Percentiles rank a stretch among this genome's conserved stretches.
These are phyloP conservation scores for Trissolcus brochymenae DNA, from an alignment of 2,888 invertebrate species.

Conservation along the genomic window DNA sequence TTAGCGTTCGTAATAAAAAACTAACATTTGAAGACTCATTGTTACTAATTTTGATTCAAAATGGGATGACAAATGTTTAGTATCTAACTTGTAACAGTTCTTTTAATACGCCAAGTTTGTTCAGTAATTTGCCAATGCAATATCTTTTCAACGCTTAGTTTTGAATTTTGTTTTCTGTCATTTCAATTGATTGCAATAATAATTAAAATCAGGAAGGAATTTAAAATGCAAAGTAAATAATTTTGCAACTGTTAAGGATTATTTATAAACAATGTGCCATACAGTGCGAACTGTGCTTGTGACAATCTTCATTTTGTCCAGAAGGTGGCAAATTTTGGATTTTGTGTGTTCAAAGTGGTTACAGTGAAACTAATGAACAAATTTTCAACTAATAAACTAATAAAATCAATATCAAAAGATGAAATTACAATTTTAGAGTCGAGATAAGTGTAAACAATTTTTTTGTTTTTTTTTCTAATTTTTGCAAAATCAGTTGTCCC, in stretches of 20 bases:
- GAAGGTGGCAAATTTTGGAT: constrained; percentile 15
- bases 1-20: too few species aligned
- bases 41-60: too few species aligned
- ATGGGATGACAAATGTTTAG: constrained; percentile 6
- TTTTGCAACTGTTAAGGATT: constrained; percentile 50
- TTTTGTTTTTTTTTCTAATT: neutral
- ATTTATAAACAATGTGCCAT: constrained; percentile 60
- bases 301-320: constrained; percentile 61
- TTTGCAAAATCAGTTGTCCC: constrained; percentile 6
- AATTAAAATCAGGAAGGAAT: constrained; percentile 58
- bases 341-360: constrained; percentile 21
- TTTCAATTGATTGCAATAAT: constrained; percentile 2
- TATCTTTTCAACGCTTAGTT: too few species aligned
- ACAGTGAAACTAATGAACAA: constrained; percentile 19
- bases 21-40: too few species aligned
- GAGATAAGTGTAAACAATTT: neutral
- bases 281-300: constrained; percentile 72
- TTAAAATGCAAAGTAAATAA: constrained; percentile 49
- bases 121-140: constrained; percentile 8
- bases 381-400: neutral
- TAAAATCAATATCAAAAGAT: neutral
- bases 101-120: neutral
- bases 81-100: constrained; percentile 15
- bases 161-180: constrained; percentile 22
- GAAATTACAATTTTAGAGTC: neutral